These are phyloP conservation scores for Paralinhomoeus sp. DNA, from an alignment of 2,888 invertebrate genomes.

Conservation along the genomic window DNA sequence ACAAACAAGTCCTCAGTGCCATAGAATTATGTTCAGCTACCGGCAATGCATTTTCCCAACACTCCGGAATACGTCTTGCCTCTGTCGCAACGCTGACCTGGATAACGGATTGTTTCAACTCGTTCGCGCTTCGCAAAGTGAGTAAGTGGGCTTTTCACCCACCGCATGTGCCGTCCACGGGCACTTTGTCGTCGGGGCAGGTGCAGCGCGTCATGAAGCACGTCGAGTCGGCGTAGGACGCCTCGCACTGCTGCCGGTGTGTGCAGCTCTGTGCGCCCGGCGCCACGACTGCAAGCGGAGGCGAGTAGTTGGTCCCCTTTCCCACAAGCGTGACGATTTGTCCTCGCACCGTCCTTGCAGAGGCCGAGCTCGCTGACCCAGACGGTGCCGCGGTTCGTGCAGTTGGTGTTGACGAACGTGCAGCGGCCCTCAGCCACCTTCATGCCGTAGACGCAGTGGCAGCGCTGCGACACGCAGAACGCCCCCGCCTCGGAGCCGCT, in stretches of 20 bases:
- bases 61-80: constrained; percentile 20
- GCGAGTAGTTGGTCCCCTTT: too few relatives aligned
- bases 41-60: constrained; percentile 15
- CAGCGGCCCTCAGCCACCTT: constrained; percentile 14
- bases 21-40: constrained; percentile 11
- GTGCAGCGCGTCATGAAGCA: constrained; percentile 18
- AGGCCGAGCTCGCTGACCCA: constrained; percentile 23
- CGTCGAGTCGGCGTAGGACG: constrained; percentile 14
- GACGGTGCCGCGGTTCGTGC: constrained; percentile 20
- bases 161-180: constrained; percentile 24
- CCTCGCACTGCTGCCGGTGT: constrained; percentile 15
- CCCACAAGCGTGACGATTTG: too few relatives aligned
- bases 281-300: neutral
- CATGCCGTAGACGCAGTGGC: constrained; percentile 13
- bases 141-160: neutral
- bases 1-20: too few relatives aligned
- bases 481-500: constrained; percentile 20
- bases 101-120: neutral
- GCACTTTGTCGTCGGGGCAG: constrained; percentile 16
- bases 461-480: constrained; percentile 16
- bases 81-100: constrained; percentile 14
- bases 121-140: neutral
- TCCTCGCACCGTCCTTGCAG: constrained; percentile 19
- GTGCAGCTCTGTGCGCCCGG: constrained; percentile 3
- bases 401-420: constrained; percentile 21